A percentile compares a stretch with the other conserved stretches of the same genome.
phyloP scores from a whole-genome alignment of 2,888 invertebrate genomes.

The Portevinia maculata region DNA sequence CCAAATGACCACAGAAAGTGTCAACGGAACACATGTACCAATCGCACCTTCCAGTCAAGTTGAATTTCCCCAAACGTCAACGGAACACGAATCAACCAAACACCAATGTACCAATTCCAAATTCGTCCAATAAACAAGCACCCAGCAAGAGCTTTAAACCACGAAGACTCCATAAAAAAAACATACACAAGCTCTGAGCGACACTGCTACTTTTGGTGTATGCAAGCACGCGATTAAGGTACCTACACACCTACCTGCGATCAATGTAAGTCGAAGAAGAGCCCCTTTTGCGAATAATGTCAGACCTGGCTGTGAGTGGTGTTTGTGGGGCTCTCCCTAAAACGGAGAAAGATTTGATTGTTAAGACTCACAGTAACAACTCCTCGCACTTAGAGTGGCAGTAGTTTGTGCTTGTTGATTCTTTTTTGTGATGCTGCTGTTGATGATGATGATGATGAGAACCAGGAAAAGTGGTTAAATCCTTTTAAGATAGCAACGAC shows the following conservation, averaged over 20 bases:
- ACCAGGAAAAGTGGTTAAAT: constrained; percentile 70
- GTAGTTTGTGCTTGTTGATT: constrained; percentile 64
- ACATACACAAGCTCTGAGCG: constrained; percentile 20
- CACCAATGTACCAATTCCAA: constrained; percentile 68
- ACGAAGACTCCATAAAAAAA: constrained; percentile 67
- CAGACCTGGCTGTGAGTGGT: constrained; percentile 14
- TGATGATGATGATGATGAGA: constrained; percentile 60
- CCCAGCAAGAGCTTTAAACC: constrained; percentile 65
- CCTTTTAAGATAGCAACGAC: constrained; percentile 53
- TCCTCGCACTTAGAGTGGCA: constrained; percentile 56
- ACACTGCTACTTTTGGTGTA: constrained; percentile 48
- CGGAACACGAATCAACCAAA: constrained; percentile 69
- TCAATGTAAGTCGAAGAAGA: constrained; percentile 29
- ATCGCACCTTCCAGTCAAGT: constrained; percentile 65
- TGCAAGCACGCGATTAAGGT: constrained; percentile 54
- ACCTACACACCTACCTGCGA: constrained; percentile 49
- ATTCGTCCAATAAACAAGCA: constrained; percentile 72
- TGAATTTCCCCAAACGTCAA: constrained; percentile 66
- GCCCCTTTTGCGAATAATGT: constrained; percentile 31
- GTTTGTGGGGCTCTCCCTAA: constrained; percentile 47
- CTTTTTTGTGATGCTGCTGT: constrained; percentile 30
- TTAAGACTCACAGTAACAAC: constrained; percentile 56
- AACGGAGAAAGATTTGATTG: constrained; percentile 65
- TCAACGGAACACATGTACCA: constrained; percentile 69
- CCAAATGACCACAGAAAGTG: constrained; percentile 67